Evolutionary conservation across 1,140 invertebrate species (phyloP), one percentile per base, ranked within the genome.

Genomic region (Papilio dardanus): DNA sequence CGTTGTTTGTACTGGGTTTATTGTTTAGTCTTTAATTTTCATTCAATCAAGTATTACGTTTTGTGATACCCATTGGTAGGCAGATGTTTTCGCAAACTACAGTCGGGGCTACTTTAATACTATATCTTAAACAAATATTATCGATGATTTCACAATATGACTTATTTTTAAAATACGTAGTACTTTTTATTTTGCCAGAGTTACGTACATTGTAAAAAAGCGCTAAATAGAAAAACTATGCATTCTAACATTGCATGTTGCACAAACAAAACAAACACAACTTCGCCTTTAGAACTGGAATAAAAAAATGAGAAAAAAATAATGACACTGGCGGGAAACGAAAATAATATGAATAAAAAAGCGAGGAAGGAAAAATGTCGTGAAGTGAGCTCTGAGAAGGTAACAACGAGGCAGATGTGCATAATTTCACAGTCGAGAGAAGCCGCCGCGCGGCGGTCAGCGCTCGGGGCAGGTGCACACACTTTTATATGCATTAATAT

Each of bases 341-440:
- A 62, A 62, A 74, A 71, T 50, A 65, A 71, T 40, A 6, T 74
- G 66, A 77, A 69, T 73, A 69, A 50, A 40, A 58, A 73, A 3
- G 31, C 46, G 71, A 35, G 71, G 30, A 33, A 54, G 50, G 71
- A 54, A 40, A 71, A 77, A 77, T 68, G 71, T 81, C 76, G 62
- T 80, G 73, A 73, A 73, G 21, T 71, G 4, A 40, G 62, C 37
- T 14, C 24, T 46, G 16, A 37, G 71, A 46, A 67, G 67, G 28
- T 66, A 73, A 79, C 79, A 79, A 78, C 66, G 16, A 62, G 80
- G 80, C 87, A 89, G 88, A 90, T 88, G 86, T 81, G 79, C 78
- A 86, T 90, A 87, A 91, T 91, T 92, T 92, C 83, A 88, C 89
- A 87, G 90, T 86, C 81, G 87, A 88, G 77, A 81, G 86, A 77